Conservation (phyloP, 2,888 invertebrate species). For the Chrysolina americana region DNA sequence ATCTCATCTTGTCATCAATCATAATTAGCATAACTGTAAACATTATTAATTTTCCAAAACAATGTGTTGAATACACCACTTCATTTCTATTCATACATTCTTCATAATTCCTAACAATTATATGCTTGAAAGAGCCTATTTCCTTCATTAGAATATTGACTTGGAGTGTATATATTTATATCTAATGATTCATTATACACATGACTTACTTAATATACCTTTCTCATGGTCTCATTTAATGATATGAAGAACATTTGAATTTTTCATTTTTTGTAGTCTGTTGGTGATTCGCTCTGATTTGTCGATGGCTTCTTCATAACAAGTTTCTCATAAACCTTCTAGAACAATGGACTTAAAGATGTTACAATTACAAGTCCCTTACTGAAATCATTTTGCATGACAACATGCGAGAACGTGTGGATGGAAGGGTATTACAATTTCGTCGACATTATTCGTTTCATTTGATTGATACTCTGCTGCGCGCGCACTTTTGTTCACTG, state of each 20-base stretch:
- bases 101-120: slow-evolving; percentile 41
- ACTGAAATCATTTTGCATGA: too few relatives aligned
- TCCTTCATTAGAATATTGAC: slow-evolving; percentile 39
- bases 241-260: slow-evolving; percentile 1
- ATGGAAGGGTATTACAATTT: too few relatives aligned
- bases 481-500: too few relatives aligned
- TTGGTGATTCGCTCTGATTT: too few relatives aligned
- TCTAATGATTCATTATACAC: slow-evolving; percentile 18
- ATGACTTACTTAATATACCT: slow-evolving; percentile 22
- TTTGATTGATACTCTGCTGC: too few relatives aligned
- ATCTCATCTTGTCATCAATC: slow-evolving; percentile 24
- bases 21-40: slow-evolving; percentile 26
- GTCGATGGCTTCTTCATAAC: too few relatives aligned
- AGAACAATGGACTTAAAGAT: too few relatives aligned
- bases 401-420: too few relatives aligned
- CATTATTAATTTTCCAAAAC: slow-evolving; percentile 27
- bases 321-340: too few relatives aligned
- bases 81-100: slow-evolving; percentile 34
- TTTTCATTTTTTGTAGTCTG: too few relatives aligned
- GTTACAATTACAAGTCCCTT: too few relatives aligned
- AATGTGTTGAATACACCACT: slow-evolving; percentile 33
- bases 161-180: slow-evolving; percentile 22
- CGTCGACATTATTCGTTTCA: too few relatives aligned
- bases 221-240: slow-evolving; percentile 21
- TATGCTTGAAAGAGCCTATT: slow-evolving; percentile 35